phyloP scores from a whole-genome alignment of 2,797 vertebrate species.

The Gila robusta region DNA sequence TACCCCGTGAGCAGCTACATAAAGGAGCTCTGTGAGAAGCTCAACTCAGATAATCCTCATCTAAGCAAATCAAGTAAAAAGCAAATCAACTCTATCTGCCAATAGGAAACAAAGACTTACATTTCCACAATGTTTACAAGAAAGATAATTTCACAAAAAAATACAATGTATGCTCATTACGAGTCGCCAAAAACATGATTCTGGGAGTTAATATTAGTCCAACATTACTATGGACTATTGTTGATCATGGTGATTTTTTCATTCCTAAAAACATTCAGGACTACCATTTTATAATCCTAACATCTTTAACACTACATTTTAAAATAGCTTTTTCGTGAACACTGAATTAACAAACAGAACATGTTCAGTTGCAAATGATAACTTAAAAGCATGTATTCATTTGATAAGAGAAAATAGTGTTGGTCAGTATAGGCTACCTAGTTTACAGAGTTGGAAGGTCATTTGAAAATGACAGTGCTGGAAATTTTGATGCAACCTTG shows the following conservation, averaged over 20 bases:
- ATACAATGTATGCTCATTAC: background rate
- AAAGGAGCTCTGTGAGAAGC: conserved; percentile 41
- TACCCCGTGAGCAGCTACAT: conserved; percentile 27
- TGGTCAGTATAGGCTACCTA: background rate
- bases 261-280: background rate
- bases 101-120: conserved; percentile 16
- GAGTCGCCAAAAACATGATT: background rate
- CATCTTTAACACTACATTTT: background rate
- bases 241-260: background rate
- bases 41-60: conserved; percentile 47
- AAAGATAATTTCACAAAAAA: background rate
- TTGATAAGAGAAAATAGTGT: background rate
- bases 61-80: conserved; percentile 37
- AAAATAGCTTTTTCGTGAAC: background rate
- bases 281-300: background rate
- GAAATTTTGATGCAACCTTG: background rate
- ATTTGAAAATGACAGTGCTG: background rate
- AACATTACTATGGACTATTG: background rate
- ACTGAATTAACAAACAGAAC: background rate
- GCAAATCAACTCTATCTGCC: conserved; percentile 13
- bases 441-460: background rate
- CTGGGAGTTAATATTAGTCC: background rate
- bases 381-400: background rate
- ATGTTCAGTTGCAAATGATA: background rate
- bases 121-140: conserved; percentile 1